A percentile compares a stretch with the other conserved stretches of the same genome.
These are phyloP conservation scores for Dromiciops gliroides DNA, from an alignment of 2,113 vertebrate species.

Conservation along the genomic window DNA sequence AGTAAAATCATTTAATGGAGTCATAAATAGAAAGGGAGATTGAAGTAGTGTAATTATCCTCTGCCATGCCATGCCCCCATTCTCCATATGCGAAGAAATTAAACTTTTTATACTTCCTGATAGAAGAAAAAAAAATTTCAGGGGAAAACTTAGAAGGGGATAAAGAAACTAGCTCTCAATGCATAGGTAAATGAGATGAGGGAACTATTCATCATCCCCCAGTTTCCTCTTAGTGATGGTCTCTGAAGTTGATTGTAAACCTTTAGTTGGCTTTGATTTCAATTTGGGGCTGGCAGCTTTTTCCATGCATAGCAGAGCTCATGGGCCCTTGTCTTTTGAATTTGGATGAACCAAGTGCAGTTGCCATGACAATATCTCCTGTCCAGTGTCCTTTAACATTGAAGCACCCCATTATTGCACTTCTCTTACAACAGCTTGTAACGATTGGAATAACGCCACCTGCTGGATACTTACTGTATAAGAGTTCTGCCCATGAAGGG, in stretches of 20 bases:
- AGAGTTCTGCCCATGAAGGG: no score
- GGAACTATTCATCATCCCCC: no score
- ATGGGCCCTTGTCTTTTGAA: not conserved
- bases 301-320: not conserved
- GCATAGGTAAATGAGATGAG: not conserved
- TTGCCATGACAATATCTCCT: not conserved
- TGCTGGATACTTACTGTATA: no score
- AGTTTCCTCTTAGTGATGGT: not conserved
- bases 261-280: not conserved
- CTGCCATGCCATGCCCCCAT: not conserved
- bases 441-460: no score
- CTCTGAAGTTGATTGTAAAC: not conserved
- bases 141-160: not conserved
- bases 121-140: not conserved
- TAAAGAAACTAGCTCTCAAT: not conserved
- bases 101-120: not conserved
- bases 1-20: not conserved
- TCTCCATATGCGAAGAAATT: not conserved
- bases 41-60: not conserved
- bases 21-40: not conserved
- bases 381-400: not conserved
- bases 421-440: not conserved
- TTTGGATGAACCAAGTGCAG: not conserved
- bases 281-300: not conserved
- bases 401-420: not conserved